Percentiles rank a stretch among this genome's conserved stretches.
Conservation (phyloP, 23 tunicate species). For the Trididemnum miniatum region DNA sequence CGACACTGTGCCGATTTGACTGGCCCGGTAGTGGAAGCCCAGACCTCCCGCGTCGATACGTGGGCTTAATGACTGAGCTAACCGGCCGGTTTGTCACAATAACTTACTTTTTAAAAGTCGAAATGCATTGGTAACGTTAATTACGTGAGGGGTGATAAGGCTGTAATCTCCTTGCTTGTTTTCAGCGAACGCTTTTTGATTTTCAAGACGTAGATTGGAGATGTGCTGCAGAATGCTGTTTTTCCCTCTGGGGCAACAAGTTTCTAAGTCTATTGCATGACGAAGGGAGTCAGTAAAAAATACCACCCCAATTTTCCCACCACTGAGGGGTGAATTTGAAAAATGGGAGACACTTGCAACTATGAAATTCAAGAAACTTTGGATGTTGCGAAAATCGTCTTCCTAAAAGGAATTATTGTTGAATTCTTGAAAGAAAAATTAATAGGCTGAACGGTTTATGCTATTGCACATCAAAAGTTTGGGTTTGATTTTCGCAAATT, state of each 20-base stretch:
- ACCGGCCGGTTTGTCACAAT: no score
- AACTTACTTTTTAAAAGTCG: constrained; percentile 48
- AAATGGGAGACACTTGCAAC: neutral
- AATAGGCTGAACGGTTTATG: no score
- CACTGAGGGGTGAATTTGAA: neutral
- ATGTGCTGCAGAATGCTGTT: constrained; percentile 27
- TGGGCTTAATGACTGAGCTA: no score
- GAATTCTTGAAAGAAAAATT: no score
- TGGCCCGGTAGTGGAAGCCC: no score
- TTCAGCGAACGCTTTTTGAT: neutral
- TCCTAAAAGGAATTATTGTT: no score
- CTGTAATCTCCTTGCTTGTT: constrained; percentile 53
- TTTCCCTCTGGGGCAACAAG: constrained; percentile 46
- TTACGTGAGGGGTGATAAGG: constrained; percentile 45
- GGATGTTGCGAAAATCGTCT: constrained; percentile 41
- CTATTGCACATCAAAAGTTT: no score
- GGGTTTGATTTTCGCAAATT: no score
- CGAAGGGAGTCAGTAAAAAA: constrained; percentile 54
- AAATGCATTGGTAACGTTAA: constrained; percentile 52
- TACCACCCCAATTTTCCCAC: constrained; percentile 44
- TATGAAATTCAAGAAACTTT: constrained; percentile 35
- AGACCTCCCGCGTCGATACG: no score
- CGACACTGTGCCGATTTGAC: no score
- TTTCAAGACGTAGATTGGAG: constrained; percentile 21
- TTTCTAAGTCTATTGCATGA: constrained; percentile 33